Conservation (phyloP, 2,113 vertebrate species). For the Neodontobutis hainanensis region DNA sequence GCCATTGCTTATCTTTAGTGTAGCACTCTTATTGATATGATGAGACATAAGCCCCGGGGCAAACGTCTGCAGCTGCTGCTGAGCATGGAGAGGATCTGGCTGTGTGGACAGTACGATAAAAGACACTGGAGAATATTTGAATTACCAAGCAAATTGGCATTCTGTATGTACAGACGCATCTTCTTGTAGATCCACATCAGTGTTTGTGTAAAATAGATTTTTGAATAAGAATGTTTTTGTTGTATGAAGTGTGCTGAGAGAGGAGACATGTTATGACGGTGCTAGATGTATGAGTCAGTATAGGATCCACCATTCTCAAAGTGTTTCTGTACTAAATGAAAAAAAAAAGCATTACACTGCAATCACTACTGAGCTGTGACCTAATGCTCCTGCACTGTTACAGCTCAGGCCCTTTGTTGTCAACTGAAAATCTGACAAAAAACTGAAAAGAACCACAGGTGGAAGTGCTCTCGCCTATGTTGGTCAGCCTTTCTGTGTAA, state of each 20-base stretch:
- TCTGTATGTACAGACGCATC: constrained; percentile 69
- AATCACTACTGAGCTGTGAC: constrained; percentile 33
- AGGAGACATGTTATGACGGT: constrained; percentile 4
- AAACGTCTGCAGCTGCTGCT: constrained; percentile 33
- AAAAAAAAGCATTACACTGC: constrained; percentile 10
- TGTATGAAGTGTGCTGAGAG: constrained; percentile 23
- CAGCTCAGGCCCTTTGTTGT: constrained; percentile 30
- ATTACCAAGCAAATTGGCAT: constrained; percentile 55
- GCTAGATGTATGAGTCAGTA: constrained; percentile 17
- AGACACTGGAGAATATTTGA: constrained; percentile 47
- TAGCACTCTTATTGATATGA: constrained; percentile 57
- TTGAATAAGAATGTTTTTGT: constrained; percentile 62
- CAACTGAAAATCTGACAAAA: constrained; percentile 22
- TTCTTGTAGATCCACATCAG: constrained; percentile 65
- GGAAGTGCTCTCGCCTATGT: constrained; percentile 26
- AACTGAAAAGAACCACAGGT: constrained; percentile 26
- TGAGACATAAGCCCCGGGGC: constrained; percentile 39
- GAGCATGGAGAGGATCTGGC: constrained; percentile 33
- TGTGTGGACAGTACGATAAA: constrained; percentile 38
- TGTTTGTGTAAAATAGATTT: constrained; percentile 67
- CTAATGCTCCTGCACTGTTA: not conserved
- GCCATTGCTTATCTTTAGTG: constrained; percentile 62
- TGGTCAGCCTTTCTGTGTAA: constrained; percentile 17
- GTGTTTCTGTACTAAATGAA: constrained; percentile 21
- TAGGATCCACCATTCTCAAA: constrained; percentile 25